A percentile compares a stretch with the other conserved stretches of the same genome.
phyloP scores from a whole-genome alignment of 2,797 vertebrate species.

The Thalassophryne amazonica region DNA sequence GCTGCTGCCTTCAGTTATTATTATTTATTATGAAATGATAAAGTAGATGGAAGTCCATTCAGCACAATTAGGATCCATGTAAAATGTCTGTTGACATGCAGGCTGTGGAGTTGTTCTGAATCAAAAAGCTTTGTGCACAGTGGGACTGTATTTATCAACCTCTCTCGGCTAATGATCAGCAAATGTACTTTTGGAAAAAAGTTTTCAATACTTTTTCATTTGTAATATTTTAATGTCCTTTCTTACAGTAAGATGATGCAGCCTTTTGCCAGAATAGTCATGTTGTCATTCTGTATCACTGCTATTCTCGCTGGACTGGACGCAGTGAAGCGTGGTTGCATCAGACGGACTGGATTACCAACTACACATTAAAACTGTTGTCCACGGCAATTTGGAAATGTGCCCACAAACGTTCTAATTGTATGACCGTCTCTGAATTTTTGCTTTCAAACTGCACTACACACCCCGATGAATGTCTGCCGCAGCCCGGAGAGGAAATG shows the following conservation, averaged over 20 bases:
- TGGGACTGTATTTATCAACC: too few relatives aligned
- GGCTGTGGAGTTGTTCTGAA: too few relatives aligned
- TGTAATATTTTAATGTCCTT: too few relatives aligned
- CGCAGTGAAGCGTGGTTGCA: not conserved
- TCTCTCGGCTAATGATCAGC: too few relatives aligned
- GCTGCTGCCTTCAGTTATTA: too few relatives aligned
- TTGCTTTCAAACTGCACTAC: slow-evolving; percentile 40
- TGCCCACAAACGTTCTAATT: slow-evolving; percentile 20
- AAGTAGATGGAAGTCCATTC: too few relatives aligned
- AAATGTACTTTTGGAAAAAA: too few relatives aligned
- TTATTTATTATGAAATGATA: too few relatives aligned
- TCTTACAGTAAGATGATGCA: not conserved
- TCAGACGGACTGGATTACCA: slow-evolving; percentile 1
- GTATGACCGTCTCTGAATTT: not conserved
- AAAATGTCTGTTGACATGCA: too few relatives aligned
- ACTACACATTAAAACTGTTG: not conserved
- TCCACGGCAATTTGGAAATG: slow-evolving; percentile 1
- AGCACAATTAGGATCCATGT: too few relatives aligned
- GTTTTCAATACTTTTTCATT: too few relatives aligned
- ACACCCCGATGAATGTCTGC: slow-evolving; percentile 1
- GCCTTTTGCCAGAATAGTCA: not conserved
- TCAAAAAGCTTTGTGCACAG: too few relatives aligned
- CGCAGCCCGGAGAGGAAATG: slow-evolving; percentile 27
- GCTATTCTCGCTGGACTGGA: not conserved
- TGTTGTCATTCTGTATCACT: not conserved